phyloP scores from a whole-genome alignment of 2,797 vertebrate species.

The Centroberyx gerrardi region DNA sequence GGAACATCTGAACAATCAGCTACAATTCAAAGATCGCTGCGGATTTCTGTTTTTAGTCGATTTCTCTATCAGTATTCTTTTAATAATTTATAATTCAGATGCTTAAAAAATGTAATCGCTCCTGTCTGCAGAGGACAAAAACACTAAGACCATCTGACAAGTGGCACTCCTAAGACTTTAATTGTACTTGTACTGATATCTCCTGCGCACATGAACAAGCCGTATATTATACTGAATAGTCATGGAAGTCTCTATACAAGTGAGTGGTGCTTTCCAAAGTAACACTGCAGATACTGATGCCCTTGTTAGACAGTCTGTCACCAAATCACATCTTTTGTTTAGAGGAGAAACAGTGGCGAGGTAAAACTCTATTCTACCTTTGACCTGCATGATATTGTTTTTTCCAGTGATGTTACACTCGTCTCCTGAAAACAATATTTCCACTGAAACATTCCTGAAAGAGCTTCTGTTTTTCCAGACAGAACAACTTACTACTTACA shows the following conservation, averaged over 20 bases:
- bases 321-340: conserved; percentile 31
- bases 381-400: conserved; percentile 34
- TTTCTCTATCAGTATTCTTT: conserved; percentile 37
- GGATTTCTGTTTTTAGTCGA: conserved; percentile 5
- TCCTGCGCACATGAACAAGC: conserved; percentile 29
- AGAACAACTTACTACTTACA: conserved; percentile 24
- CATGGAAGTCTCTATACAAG: neutral
- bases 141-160: conserved; percentile 32
- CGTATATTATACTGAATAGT: neutral
- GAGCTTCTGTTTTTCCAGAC: neutral
- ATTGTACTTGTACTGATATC: conserved; percentile 19
- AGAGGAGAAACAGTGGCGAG: conserved; percentile 25
- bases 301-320: neutral
- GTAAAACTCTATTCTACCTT: conserved; percentile 35
- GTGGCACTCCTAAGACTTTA: conserved; percentile 10
- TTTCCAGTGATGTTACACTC: conserved; percentile 23
- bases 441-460: conserved; percentile 67
- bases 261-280: conserved; percentile 12
- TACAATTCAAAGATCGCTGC: conserved; percentile 14
- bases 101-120: neutral
- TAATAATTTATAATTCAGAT: conserved; percentile 15
- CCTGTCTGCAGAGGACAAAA: conserved; percentile 8
- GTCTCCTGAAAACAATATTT: conserved; percentile 27
- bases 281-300: conserved; percentile 5
- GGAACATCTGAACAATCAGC: conserved; percentile 39